Percentiles rank a stretch among this genome's conserved stretches.
These are phyloP conservation scores for Darevskia mixta DNA, from an alignment of 2,797 vertebrate species.

Conservation along the genomic window DNA sequence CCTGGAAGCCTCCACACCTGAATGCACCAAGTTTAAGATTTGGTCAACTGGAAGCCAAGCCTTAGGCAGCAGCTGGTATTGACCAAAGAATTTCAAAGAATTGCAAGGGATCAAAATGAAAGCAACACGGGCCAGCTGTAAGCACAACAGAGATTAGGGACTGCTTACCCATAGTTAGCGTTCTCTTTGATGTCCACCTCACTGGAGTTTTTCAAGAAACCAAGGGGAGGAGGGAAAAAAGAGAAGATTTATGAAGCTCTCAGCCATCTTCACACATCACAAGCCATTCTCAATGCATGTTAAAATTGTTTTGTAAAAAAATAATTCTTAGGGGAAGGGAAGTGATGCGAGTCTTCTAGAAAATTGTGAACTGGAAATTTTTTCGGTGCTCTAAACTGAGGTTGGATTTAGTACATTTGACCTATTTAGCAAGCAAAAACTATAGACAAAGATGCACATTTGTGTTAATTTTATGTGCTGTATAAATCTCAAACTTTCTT, in stretches of 20 bases:
- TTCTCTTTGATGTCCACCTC: conserved; percentile 90
- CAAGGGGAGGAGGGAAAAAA: conserved; percentile 21
- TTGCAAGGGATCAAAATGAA: conserved; percentile 49
- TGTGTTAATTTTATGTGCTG: neutral
- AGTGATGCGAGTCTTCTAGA: conserved; percentile 15
- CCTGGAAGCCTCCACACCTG: neutral
- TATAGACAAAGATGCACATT: neutral
- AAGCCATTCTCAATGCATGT: conserved; percentile 67
- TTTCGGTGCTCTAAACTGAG: neutral
- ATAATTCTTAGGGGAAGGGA: neutral
- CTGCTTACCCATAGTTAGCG: conserved; percentile 83
- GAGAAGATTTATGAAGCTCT: conserved; percentile 68
- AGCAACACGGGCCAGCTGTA: conserved; percentile 45
- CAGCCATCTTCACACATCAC: conserved; percentile 54
- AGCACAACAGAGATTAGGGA: conserved; percentile 58
- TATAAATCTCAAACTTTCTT: neutral
- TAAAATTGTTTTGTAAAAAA: conserved; percentile 14
- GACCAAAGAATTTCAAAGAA: conserved; percentile 58
- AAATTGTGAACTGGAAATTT: neutral
- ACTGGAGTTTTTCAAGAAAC: conserved; percentile 78
- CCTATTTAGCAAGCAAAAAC: neutral
- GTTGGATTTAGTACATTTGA: neutral
- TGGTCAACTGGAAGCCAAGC: neutral
- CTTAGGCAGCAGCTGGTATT: conserved; percentile 34
- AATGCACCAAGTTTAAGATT: neutral